Evolutionary conservation across 2,888 invertebrate genomes (phyloP).

Genomic region (Leptopilina drosophilae): DNA sequence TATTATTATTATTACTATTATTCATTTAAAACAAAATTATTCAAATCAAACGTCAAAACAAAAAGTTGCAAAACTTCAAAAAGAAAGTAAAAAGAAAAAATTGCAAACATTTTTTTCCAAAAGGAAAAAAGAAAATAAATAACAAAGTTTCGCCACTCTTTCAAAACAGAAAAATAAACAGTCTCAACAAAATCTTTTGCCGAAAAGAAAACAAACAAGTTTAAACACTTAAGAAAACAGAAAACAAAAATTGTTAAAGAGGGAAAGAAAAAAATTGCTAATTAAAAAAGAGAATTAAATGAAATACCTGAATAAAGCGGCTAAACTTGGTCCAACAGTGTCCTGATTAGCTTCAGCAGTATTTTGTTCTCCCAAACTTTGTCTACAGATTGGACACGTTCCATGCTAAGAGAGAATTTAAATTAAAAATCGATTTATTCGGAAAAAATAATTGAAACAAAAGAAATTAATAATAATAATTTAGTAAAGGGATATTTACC

Average conservation of each 20-base stretch:
- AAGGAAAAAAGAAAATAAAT: too few relatives aligned
- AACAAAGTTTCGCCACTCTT: too few relatives aligned
- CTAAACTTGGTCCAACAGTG: conserved; percentile 72
- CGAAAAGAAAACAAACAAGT: too few relatives aligned
- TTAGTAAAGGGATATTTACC: conserved; percentile 73
- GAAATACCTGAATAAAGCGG: conserved; percentile 72
- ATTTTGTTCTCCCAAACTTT: conserved; percentile 81
- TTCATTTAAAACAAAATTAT: too few relatives aligned
- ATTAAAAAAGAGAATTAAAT: neutral
- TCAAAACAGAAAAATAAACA: too few relatives aligned
- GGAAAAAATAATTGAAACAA: neutral
- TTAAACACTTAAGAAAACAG: too few relatives aligned
- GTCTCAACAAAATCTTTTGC: too few relatives aligned
- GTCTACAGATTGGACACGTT: conserved; percentile 96
- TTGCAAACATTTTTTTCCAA: too few relatives aligned
- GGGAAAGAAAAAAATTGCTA: neutral
- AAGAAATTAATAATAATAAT: conserved; percentile 39
- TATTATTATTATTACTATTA: too few relatives aligned
- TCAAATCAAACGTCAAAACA: too few relatives aligned
- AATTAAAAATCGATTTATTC: neutral
- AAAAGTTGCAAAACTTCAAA: too few relatives aligned
- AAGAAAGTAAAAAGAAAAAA: too few relatives aligned
- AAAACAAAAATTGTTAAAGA: neutral
- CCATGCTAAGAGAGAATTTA: conserved; percentile 82
- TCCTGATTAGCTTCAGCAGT: conserved; percentile 74